Percentiles rank a stretch among this genome's conserved stretches.
phyloP scores from a whole-genome alignment of 2,113 vertebrate species.

The Eurystomus gularis region DNA sequence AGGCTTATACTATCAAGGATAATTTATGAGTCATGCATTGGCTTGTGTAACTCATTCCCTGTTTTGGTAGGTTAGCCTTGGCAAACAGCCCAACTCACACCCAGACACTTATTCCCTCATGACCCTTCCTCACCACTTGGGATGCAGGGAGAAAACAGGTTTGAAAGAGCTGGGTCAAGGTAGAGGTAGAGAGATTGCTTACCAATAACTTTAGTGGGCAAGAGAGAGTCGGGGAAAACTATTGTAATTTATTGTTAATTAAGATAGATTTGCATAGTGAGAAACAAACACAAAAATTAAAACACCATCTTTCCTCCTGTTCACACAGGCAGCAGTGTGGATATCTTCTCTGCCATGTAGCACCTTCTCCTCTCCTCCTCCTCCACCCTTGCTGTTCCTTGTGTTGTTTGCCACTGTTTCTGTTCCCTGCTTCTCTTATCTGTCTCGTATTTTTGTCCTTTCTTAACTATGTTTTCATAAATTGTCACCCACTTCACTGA shows the following conservation, averaged over 20 bases:
- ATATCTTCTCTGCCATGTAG: not conserved
- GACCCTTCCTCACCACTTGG: not conserved
- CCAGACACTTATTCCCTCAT: accelerated
- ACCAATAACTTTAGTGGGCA: not conserved
- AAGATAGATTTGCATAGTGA: not conserved
- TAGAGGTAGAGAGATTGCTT: not conserved
- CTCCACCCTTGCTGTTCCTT: not conserved
- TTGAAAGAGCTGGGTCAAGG: not conserved
- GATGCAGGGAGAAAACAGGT: accelerated
- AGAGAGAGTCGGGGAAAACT: not conserved
- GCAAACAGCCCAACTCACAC: not conserved
- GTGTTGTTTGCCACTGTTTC: not conserved
- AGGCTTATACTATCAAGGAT: not conserved
- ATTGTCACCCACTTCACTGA: not conserved
- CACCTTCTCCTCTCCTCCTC: not conserved
- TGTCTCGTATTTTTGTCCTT: not conserved
- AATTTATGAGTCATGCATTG: not conserved
- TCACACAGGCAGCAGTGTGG: not conserved
- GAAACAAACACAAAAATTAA: not conserved
- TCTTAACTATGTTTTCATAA: not conserved
- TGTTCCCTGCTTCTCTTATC: not conserved
- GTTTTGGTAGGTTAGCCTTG: not conserved
- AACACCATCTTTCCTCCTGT: not conserved
- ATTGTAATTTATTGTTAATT: not conserved
- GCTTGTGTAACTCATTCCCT: not conserved